phyloP scores from a whole-genome alignment of 2,888 invertebrate species.

The Andrena marginata region DNA sequence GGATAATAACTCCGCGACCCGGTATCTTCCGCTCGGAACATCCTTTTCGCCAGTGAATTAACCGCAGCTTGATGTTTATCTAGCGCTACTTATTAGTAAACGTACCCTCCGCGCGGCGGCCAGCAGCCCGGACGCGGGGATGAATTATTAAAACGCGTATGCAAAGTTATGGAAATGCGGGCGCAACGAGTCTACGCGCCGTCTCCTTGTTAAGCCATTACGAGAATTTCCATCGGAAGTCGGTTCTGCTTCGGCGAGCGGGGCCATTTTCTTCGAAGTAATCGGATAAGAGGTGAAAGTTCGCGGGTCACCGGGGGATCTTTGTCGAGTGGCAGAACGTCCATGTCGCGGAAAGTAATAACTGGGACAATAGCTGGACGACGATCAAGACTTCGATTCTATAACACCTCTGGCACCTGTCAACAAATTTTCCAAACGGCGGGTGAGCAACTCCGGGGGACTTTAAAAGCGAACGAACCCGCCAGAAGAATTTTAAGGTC shows the following conservation, averaged over 20 bases:
- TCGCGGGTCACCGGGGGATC: neutral
- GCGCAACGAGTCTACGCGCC: conserved; percentile 76
- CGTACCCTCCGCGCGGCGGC: conserved; percentile 35
- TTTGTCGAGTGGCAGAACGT: too few species aligned
- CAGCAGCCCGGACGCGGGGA: conserved; percentile 53
- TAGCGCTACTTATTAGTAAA: conserved; percentile 51
- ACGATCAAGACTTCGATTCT: too few species aligned
- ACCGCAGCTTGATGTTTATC: conserved; percentile 52
- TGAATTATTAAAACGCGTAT: conserved; percentile 84
- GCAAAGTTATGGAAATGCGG: conserved; percentile 84
- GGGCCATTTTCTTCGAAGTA: conserved; percentile 10
- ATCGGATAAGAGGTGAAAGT: neutral
- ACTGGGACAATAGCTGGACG: too few species aligned
- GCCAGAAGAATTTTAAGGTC: conserved; percentile 24
- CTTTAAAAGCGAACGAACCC: neutral
- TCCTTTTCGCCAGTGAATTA: conserved; percentile 36
- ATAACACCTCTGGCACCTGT: neutral
- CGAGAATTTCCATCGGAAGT: conserved; percentile 70
- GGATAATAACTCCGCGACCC: neutral
- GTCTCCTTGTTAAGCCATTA: conserved; percentile 73
- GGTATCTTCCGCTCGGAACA: conserved; percentile 16
- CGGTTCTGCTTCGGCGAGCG: conserved; percentile 23
- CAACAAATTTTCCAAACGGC: neutral
- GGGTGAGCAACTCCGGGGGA: neutral
- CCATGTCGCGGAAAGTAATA: too few species aligned